Evolutionary conservation across 2,888 invertebrate species (phyloP).

Genomic region (Eupithecia subfuscata): DNA sequence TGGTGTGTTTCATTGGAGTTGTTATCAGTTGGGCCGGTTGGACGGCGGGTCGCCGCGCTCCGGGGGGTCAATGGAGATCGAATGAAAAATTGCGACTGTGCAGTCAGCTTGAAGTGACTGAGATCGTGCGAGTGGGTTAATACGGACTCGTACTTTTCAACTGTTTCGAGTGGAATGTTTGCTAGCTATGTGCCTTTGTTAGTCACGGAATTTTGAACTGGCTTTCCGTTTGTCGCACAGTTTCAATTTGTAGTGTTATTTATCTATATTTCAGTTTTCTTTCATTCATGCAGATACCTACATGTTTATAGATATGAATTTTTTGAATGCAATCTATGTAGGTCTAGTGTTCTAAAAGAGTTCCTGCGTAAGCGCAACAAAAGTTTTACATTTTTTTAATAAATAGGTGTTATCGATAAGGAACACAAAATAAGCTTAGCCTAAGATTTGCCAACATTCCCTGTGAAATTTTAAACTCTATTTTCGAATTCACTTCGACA

Average conservation of each 20-base stretch:
- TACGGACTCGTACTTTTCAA: constrained; percentile 26
- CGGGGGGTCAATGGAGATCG: constrained; percentile 38
- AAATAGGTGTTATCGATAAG: neutral
- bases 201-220: constrained; percentile 15
- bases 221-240: constrained; percentile 4
- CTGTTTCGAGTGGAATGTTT: constrained; percentile 21
- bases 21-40: constrained; percentile 67
- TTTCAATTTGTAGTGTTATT: constrained; percentile 5
- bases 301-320: neutral
- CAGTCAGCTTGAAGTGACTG: constrained; percentile 37
- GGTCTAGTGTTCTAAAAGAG: neutral
- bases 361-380: neutral
- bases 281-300: neutral
- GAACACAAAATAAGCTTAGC: neutral
- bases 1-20: constrained; percentile 74
- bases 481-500: constrained; percentile 10
- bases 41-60: constrained; percentile 26
- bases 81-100: constrained; percentile 40
- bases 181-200: constrained; percentile 19
- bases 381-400: neutral
- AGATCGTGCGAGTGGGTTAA: constrained; percentile 36
- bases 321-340: neutral
- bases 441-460: neutral
- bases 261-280: neutral
- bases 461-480: constrained; percentile 6